phyloP scores from a whole-genome alignment of 2,113 vertebrate genomes.

The Spheniscus mendiculus region DNA sequence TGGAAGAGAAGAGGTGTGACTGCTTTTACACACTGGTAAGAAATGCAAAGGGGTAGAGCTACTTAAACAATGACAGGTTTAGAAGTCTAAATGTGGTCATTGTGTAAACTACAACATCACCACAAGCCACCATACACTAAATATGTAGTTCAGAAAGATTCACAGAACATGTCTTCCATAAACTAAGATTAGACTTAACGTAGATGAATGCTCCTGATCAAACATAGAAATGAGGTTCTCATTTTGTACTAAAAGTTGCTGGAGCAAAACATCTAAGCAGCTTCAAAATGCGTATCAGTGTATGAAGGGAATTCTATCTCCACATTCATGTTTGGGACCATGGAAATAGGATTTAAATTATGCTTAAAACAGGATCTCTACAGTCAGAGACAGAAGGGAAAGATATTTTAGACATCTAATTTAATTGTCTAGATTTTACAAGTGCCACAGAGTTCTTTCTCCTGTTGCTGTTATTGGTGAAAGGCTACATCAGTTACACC shows the following conservation, averaged over 20 bases:
- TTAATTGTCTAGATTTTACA: not conserved
- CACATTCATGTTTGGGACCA: not conserved
- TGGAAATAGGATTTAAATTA: not conserved
- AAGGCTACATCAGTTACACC: not conserved
- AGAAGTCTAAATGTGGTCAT: not conserved
- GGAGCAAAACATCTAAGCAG: not conserved
- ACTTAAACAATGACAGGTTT: not conserved
- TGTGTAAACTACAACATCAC: not conserved
- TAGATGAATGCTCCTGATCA: not conserved
- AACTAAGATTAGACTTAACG: not conserved
- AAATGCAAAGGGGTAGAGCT: not conserved
- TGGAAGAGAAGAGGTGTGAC: not conserved
- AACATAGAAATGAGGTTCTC: not conserved
- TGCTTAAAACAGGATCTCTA: not conserved
- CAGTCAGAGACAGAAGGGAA: not conserved
- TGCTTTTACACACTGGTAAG: not conserved
- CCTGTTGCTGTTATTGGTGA: not conserved
- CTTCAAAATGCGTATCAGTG: not conserved
- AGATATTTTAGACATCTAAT: not conserved
- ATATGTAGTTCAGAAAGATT: not conserved
- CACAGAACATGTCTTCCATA: not conserved
- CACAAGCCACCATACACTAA: not conserved
- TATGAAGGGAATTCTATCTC: not conserved
- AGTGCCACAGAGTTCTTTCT: not conserved
- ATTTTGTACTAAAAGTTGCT: not conserved